Evolutionary conservation across 2,797 vertebrate species (phyloP).

Genomic region (Chelon auratus): DNA sequence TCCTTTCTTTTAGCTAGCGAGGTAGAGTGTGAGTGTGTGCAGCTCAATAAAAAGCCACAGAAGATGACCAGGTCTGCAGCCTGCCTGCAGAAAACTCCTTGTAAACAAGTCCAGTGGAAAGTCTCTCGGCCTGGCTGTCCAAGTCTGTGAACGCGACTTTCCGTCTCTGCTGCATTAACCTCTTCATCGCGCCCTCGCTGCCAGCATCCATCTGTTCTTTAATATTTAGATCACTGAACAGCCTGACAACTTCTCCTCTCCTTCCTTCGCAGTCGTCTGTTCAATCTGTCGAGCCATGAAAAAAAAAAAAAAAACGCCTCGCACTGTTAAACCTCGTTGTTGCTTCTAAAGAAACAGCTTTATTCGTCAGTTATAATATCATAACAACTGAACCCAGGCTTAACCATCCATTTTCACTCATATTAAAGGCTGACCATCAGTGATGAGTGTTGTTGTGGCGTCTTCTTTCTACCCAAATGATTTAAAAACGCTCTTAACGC

Average conservation of each 20-base stretch:
- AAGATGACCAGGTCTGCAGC: slow-evolving; percentile 42
- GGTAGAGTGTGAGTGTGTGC: slow-evolving; percentile 55
- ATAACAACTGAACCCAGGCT: neutral
- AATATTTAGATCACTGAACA: slow-evolving; percentile 13
- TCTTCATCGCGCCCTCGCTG: slow-evolving; percentile 31
- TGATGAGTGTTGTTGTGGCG: neutral
- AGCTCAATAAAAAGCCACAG: slow-evolving; percentile 60
- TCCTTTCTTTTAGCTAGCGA: slow-evolving; percentile 28
- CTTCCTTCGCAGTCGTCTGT: neutral
- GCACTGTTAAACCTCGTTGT: neutral
- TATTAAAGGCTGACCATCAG: neutral
- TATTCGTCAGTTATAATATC: neutral
- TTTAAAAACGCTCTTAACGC: neutral
- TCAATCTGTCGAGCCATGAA: slow-evolving; percentile 3
- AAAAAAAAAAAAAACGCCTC: neutral
- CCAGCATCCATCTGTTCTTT: slow-evolving; percentile 32
- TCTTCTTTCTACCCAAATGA: neutral
- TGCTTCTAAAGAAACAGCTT: neutral
- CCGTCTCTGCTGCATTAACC: slow-evolving; percentile 45
- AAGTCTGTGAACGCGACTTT: slow-evolving; percentile 66
- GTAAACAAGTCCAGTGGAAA: slow-evolving; percentile 73
- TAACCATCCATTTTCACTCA: neutral
- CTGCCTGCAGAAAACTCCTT: slow-evolving; percentile 64
- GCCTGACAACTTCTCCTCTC: slow-evolving; percentile 5
- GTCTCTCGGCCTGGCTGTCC: slow-evolving; percentile 26